Evolutionary conservation across 1,140 invertebrate species (phyloP).

Genomic region (Propsilocerus akamusi): DNA sequence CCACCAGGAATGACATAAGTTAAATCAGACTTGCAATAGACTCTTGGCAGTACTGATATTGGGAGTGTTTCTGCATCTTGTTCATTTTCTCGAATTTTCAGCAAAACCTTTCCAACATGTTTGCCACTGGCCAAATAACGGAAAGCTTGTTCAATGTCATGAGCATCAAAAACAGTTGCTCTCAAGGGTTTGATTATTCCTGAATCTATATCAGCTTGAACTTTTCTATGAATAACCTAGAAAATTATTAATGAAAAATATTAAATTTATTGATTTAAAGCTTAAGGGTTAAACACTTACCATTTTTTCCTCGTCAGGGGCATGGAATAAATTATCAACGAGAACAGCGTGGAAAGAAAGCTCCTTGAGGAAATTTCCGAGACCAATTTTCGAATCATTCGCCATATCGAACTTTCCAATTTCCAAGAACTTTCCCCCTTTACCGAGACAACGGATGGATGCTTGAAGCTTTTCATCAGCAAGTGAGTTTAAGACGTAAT

Average conservation of each 20-base stretch:
- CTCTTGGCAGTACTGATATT: slow-evolving; percentile 20
- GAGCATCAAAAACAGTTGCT: slow-evolving; percentile 33
- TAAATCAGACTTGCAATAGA: slow-evolving; percentile 25
- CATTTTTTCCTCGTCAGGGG: slow-evolving; percentile 25
- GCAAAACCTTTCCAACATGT: slow-evolving; percentile 67
- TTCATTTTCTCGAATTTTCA: slow-evolving; percentile 14
- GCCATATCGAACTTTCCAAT: slow-evolving; percentile 59
- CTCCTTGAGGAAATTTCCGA: slow-evolving; percentile 63
- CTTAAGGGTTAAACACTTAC: slow-evolving; percentile 19
- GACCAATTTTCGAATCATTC: slow-evolving; percentile 41
- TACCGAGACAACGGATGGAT: slow-evolving; percentile 56
- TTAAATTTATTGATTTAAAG: background rate
- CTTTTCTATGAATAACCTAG: slow-evolving; percentile 24
- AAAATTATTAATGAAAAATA: background rate
- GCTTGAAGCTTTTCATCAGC: slow-evolving; percentile 46
- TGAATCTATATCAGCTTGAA: slow-evolving; percentile 39
- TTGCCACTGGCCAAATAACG: slow-evolving; percentile 66
- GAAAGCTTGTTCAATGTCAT: slow-evolving; percentile 46
- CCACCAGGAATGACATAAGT: slow-evolving; percentile 48
- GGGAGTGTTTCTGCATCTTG: slow-evolving; percentile 12
- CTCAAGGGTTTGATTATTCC: slow-evolving; percentile 43
- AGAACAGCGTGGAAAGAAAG: slow-evolving; percentile 76
- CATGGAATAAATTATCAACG: slow-evolving; percentile 52
- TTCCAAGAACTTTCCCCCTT: slow-evolving; percentile 49
- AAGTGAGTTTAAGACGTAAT: slow-evolving; percentile 46